A percentile compares a stretch with the other conserved stretches of the same genome.
phyloP scores from a whole-genome alignment of 2,797 vertebrate genomes.

The Epinephelus coioides region DNA sequence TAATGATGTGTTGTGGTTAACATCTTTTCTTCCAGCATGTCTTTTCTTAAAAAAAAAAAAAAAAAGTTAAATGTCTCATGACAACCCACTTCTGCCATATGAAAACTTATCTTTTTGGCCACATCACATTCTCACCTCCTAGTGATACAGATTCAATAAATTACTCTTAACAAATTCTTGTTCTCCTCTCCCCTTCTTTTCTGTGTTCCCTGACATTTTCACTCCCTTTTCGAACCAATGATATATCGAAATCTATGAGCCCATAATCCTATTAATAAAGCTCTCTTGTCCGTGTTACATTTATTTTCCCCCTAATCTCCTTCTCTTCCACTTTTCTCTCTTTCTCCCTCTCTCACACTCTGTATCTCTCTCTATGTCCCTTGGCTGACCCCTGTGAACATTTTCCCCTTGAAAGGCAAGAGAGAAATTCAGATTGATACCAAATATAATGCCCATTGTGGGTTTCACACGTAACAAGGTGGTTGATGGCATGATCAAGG shows the following conservation, averaged over 20 bases:
- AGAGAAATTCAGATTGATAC: conserved; percentile 87
- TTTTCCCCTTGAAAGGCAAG: conserved; percentile 84
- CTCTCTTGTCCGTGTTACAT: conserved; percentile 92
- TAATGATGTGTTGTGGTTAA: conserved; percentile 43
- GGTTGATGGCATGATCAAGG: conserved; percentile 82
- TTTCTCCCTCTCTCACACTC: conserved; percentile 64
- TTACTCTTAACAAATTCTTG: conserved; percentile 79
- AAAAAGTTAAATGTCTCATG: conserved; percentile 30
- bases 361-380: conserved; percentile 83
- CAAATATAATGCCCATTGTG: conserved; percentile 84
- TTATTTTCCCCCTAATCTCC: conserved; percentile 93
- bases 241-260: conserved; percentile 90
- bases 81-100: conserved; percentile 24
- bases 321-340: conserved; percentile 83
- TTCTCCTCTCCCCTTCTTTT: conserved; percentile 68
- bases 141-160: conserved; percentile 74
- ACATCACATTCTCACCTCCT: conserved; percentile 52
- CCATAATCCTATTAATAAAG: conserved; percentile 94
- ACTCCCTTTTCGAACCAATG: conserved; percentile 81
- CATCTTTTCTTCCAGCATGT: conserved; percentile 28
- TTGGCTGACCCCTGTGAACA: conserved; percentile 90
- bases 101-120: conserved; percentile 53
- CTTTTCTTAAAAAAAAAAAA: neutral
- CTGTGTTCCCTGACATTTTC: conserved; percentile 73
- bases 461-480: conserved; percentile 80